A percentile compares a stretch with the other conserved stretches of the same genome.
phyloP scores from a whole-genome alignment of 2,113 vertebrate species.

The Scalopus aquaticus region DNA sequence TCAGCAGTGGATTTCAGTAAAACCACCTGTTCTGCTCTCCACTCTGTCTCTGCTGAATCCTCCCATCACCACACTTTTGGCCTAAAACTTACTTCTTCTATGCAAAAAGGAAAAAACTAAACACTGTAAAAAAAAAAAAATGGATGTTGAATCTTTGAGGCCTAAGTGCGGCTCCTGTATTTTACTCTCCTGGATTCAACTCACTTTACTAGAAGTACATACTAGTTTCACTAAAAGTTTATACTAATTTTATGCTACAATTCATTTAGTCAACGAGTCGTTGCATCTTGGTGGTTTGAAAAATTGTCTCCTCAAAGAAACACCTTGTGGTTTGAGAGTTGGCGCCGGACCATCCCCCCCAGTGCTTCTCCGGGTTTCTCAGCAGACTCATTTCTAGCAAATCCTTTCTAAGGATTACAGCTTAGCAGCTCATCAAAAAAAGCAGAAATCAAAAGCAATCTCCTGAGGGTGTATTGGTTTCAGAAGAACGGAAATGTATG shows the following conservation, averaged over 20 bases:
- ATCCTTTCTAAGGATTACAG: background rate
- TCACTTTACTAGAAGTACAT: background rate
- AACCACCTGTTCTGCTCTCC: too few relatives aligned
- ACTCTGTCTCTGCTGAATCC: too few relatives aligned
- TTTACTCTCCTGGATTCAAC: background rate
- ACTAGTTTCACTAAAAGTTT: background rate
- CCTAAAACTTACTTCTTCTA: too few relatives aligned
- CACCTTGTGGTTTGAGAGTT: background rate
- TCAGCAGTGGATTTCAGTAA: too few relatives aligned
- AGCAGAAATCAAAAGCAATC: background rate
- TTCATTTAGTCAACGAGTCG: background rate
- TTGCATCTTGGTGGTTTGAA: background rate
- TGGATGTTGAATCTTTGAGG: rapidly evolving
- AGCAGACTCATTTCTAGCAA: background rate
- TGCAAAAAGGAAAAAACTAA: too few relatives aligned
- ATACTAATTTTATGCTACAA: background rate
- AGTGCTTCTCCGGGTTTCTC: background rate
- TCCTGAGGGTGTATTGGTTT: background rate
- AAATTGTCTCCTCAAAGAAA: background rate
- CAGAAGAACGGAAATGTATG: background rate
- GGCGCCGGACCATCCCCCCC: background rate
- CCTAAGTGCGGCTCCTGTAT: background rate
- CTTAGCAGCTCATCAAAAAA: background rate
- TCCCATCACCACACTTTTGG: too few relatives aligned
- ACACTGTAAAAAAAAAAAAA: too few relatives aligned